phyloP scores from a whole-genome alignment of 1,140 invertebrate species.

The Pogonomyrmex barbatus region DNA sequence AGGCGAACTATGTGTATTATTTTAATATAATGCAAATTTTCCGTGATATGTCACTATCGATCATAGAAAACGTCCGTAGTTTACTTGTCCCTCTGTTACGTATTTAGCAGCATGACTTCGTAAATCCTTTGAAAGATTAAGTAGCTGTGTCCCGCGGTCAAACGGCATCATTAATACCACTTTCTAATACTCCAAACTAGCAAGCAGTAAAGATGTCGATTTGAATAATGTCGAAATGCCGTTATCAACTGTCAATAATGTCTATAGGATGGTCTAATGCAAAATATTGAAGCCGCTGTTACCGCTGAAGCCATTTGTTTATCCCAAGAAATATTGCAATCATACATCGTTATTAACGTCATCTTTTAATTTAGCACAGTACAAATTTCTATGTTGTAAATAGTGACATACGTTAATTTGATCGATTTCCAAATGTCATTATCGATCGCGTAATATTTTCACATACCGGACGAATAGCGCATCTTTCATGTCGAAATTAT shows the following conservation, averaged over 20 bases:
- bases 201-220: background rate
- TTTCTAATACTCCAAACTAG: slow-evolving; percentile 41
- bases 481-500: slow-evolving; percentile 37
- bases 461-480: background rate
- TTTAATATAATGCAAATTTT: background rate
- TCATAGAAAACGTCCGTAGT: background rate
- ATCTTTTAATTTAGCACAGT: slow-evolving; percentile 36
- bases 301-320: background rate
- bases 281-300: slow-evolving; percentile 1
- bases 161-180: slow-evolving; percentile 35
- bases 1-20: background rate
- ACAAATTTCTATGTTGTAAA: slow-evolving; percentile 5
- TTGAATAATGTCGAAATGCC: slow-evolving; percentile 37
- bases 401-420: slow-evolving; percentile 33
- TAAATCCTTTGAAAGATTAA: slow-evolving; percentile 33
- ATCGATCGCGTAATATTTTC: slow-evolving; percentile 18
- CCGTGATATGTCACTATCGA: background rate
- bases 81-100: background rate
- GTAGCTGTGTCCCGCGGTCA: slow-evolving; percentile 31
- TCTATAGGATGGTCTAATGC: background rate
- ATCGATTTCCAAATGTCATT: slow-evolving; percentile 56
- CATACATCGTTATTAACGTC: slow-evolving; percentile 48
- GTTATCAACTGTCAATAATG: slow-evolving; percentile 28
- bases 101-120: slow-evolving; percentile 31
- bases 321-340: slow-evolving; percentile 33